A percentile compares a stretch with the other conserved stretches of the same genome.
Conservation (phyloP, 2,888 invertebrate species). For the Tricholauxania praeusta region DNA sequence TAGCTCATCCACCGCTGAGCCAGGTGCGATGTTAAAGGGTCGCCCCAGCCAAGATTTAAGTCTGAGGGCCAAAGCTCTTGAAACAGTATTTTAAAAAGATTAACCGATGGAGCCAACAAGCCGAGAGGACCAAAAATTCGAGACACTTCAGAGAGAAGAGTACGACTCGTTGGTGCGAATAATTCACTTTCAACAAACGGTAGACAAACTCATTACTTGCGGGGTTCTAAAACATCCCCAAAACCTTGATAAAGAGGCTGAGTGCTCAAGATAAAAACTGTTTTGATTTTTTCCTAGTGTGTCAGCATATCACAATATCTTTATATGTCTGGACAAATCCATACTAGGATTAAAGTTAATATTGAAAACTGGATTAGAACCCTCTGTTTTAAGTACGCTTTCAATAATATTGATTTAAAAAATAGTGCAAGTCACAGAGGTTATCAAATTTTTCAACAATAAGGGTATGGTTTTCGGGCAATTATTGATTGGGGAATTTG, state of each 20-base stretch:
- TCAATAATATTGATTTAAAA: too few species aligned
- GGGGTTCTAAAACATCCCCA: conserved; percentile 42
- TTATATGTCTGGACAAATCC: too few species aligned
- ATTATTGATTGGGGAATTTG: too few species aligned
- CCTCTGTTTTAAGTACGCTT: too few species aligned
- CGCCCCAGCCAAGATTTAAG: conserved; percentile 41
- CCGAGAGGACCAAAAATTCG: conserved; percentile 43
- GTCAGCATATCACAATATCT: too few species aligned
- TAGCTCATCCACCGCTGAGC: conserved; percentile 11
- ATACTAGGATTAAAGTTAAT: too few species aligned
- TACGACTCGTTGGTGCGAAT: conserved; percentile 30
- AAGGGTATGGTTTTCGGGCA: too few species aligned
- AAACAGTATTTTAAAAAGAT: conserved; percentile 43
- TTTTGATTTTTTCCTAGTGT: too few species aligned
- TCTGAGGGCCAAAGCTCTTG: conserved; percentile 41
- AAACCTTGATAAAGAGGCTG: conserved; percentile 32
- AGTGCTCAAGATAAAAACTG: too few species aligned
- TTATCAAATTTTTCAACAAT: too few species aligned
- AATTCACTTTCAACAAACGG: conserved; percentile 18
- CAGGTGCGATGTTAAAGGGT: conserved; percentile 31
- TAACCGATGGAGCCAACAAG: conserved; percentile 37
- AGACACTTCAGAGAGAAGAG: conserved; percentile 37
- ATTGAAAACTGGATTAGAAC: too few species aligned
- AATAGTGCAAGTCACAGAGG: too few species aligned
- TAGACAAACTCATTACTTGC: conserved; percentile 30